Conservation (phyloP, 1,140 invertebrate species). For the Drosophila sechellia region DNA sequence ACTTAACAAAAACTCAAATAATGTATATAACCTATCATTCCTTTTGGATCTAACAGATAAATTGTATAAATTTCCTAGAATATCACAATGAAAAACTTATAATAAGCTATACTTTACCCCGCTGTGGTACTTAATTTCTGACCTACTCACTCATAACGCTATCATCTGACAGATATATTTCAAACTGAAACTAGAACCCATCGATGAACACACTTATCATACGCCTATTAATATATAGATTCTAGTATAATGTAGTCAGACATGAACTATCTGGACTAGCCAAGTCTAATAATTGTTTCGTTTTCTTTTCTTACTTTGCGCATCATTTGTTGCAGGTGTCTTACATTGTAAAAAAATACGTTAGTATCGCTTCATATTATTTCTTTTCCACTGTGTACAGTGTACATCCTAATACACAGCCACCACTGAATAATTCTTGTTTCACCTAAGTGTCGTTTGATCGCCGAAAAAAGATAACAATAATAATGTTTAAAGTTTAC, state of each 20-base stretch:
- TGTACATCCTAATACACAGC: slow-evolving; percentile 7
- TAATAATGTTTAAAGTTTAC: slow-evolving; percentile 9
- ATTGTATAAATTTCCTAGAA: background rate
- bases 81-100: background rate
- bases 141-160: slow-evolving; percentile 9
- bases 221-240: slow-evolving; percentile 29
- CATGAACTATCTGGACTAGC: slow-evolving; percentile 67
- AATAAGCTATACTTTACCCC: background rate
- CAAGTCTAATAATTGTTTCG: slow-evolving; percentile 75
- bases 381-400: slow-evolving; percentile 60
- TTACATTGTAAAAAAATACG: slow-evolving; percentile 84
- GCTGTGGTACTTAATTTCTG: slow-evolving; percentile 19
- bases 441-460: slow-evolving; percentile 42
- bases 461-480: slow-evolving; percentile 22
- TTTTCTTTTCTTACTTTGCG: slow-evolving; percentile 82
- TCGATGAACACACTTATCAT: slow-evolving; percentile 20
- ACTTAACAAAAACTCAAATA: background rate
- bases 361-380: slow-evolving; percentile 83
- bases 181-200: slow-evolving; percentile 21
- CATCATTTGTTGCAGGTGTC: slow-evolving; percentile 83
- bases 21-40: background rate
- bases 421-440: slow-evolving; percentile 32
- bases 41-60: background rate
- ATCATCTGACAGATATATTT: slow-evolving; percentile 10
- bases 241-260: slow-evolving; percentile 43